Conservation (phyloP, 2,888 invertebrate genomes). For the Villa cingulata region DNA sequence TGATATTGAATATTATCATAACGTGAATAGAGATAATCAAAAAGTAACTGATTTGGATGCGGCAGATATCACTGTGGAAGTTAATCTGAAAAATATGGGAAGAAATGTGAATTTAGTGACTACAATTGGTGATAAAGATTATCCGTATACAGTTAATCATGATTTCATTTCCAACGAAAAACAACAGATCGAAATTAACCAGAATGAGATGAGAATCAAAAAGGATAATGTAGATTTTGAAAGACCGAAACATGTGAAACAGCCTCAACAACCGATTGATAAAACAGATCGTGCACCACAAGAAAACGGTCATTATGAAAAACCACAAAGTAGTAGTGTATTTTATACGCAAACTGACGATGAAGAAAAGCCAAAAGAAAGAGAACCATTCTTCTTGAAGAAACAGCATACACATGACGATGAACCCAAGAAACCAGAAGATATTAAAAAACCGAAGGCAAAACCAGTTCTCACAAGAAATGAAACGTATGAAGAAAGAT, state of each 20-base stretch:
- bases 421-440: constrained; percentile 3
- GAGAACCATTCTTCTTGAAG: constrained; percentile 19
- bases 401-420: constrained; percentile 10
- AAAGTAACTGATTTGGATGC: constrained; percentile 2
- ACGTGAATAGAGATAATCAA: not conserved
- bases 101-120: not conserved
- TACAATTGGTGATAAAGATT: not conserved
- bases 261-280: no score
- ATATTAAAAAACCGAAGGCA: constrained; percentile 30
- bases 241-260: no score
- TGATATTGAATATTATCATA: constrained; percentile 36
- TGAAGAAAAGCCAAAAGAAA: not conserved
- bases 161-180: constrained; percentile 3
- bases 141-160: not conserved
- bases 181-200: not conserved
- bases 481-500: constrained; percentile 61
- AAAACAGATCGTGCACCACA: not conserved
- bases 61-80: constrained; percentile 4
- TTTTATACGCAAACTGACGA: not conserved
- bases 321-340: not conserved
- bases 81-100: constrained; percentile 3
- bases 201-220: not conserved
- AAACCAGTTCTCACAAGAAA: constrained; percentile 48
- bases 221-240: no score
- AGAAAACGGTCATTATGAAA: constrained; percentile 17